Evolutionary conservation across 2,113 vertebrate species (phyloP).

Genomic region (Peromyscus maniculatus): DNA sequence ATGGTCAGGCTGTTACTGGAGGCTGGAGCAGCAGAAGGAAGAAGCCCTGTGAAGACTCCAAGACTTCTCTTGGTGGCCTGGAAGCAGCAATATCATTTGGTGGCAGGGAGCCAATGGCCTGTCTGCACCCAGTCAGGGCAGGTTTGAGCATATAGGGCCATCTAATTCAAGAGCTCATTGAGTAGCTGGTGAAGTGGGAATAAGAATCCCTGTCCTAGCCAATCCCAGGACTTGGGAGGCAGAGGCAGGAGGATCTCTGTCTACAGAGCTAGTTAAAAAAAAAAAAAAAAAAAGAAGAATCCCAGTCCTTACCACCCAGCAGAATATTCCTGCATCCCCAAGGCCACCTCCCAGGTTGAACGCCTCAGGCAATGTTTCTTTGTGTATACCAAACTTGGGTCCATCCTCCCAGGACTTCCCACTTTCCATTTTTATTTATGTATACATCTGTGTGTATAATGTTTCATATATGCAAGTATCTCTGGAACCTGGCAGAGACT

Average conservation of each 20-base stretch:
- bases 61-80: background rate
- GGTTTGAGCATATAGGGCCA: background rate
- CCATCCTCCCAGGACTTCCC: background rate
- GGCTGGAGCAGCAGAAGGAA: background rate
- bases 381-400: background rate
- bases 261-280: background rate
- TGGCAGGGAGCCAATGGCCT: background rate
- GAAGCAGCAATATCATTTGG: background rate
- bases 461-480: background rate
- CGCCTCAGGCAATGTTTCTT: background rate
- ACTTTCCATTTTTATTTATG: background rate
- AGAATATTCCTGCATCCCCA: background rate
- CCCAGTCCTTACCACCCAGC: background rate
- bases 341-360: background rate
- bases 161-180: background rate
- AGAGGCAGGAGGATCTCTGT: background rate
- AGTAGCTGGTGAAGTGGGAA: background rate
- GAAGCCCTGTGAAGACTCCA: constrained; percentile 14
- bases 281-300: background rate
- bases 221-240: background rate
- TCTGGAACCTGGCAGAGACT: background rate
- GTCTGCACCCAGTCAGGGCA: background rate
- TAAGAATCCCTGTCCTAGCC: background rate
- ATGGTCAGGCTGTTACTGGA: background rate
- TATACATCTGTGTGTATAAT: background rate